Evolutionary conservation across 1,140 invertebrate species (phyloP), one percentile per base, ranked within the genome.

Genomic region (Chionoecetes opilio): DNA sequence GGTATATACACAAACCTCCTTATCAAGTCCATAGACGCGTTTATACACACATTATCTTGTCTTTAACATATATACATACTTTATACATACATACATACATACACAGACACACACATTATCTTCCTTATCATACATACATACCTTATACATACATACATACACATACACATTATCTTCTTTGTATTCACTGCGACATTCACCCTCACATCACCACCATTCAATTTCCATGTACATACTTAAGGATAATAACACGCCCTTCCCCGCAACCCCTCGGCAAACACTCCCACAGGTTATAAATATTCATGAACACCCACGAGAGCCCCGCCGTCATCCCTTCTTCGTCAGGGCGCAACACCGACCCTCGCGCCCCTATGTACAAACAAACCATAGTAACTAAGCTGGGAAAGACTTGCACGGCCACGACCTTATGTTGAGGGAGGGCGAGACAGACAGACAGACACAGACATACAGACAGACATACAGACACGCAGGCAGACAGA

Each of bases 21-120:
- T n/a, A n/a, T n/a, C n/a, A n/a, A n/a, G n/a, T n/a, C n/a, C n/a
- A 82, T 84, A 37, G 82, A 92, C 21, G 17, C 35, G 34, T 92
- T 37, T 84, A 35, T 82, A 82, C 37, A 92, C 14, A 37, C 17
- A 92, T 92, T 29, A 5, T 82, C 82, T 82, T 84, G 82, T 92
- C 82, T 92, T 38, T 82, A 82, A 82, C n/a, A 92, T 92, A 82
- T 82, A 82, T 90, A 35, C 26, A 82, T 92, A 92, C 35, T n/a
- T 38, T 26, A 32, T 46, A 46, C 14, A 14, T 46, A 46, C 14
- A 14, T 46, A 46, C 5, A 46, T 46, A 14, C n/a, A 46, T 46
- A 46, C 14, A 46, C 5, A 46, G 41, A 46, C 41, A 46, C 5
- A 46, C 14, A 46, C 41, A 46, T 46, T 26, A 84, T 26, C n/a